A percentile compares a stretch with the other conserved stretches of the same genome.
phyloP scores from a whole-genome alignment of 2,888 invertebrate genomes.

The Arenicola marina region DNA sequence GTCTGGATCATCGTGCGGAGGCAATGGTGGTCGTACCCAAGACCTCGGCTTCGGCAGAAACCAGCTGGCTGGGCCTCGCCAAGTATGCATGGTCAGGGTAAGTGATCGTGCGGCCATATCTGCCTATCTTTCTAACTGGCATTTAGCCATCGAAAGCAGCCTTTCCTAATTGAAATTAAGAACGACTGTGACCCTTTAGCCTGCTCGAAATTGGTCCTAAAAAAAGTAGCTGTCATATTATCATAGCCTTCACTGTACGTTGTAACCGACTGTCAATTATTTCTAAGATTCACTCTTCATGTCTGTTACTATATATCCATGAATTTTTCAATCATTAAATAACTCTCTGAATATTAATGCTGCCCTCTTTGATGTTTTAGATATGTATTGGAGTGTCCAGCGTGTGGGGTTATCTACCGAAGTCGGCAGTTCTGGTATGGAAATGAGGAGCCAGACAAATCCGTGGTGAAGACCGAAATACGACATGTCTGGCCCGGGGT shows the following conservation, averaged over 20 bases:
- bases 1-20: too few relatives aligned
- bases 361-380: conserved; percentile 43
- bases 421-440: conserved; percentile 82
- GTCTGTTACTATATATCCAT: too few relatives aligned
- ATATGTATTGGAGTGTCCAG: conserved; percentile 75
- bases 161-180: too few relatives aligned
- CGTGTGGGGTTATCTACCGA: conserved; percentile 75
- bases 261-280: too few relatives aligned
- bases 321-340: not conserved
- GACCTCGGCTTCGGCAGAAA: conserved; percentile 63
- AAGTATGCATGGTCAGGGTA: conserved; percentile 79
- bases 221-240: too few relatives aligned
- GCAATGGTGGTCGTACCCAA: conserved; percentile 68
- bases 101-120: conserved; percentile 32
- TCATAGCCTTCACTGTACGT: too few relatives aligned
- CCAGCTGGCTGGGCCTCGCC: conserved; percentile 72
- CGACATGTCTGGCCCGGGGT: conserved; percentile 72
- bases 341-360: not conserved
- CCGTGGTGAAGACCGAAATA: conserved; percentile 71
- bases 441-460: conserved; percentile 74
- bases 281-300: too few relatives aligned
- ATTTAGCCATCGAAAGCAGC: not conserved
- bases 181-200: too few relatives aligned
- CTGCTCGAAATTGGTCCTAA: too few relatives aligned
- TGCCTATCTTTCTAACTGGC: not conserved